phyloP scores from a whole-genome alignment of 2,888 invertebrate species.

The Dromius quadrimaculatus region DNA sequence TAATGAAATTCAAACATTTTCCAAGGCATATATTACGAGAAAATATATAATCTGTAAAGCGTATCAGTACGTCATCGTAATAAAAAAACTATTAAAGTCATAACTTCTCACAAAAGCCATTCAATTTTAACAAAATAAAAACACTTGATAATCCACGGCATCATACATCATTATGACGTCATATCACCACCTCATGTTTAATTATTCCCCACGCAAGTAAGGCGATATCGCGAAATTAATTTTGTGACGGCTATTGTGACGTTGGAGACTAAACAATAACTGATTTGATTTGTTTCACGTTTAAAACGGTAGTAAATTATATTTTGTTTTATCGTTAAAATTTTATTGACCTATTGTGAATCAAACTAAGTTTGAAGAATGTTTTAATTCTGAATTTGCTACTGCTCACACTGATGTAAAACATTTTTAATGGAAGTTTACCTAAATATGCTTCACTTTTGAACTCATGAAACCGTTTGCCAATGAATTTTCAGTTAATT shows the following conservation, averaged over 20 bases:
- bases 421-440: no score
- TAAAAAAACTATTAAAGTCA: constrained; percentile 8
- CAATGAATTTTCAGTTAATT: no score
- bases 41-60: no score
- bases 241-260: constrained; percentile 4
- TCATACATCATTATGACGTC: constrained; percentile 14
- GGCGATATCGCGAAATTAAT: constrained; percentile 3
- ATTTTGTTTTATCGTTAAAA: constrained; percentile 6
- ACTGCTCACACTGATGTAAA: no score
- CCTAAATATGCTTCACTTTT: no score
- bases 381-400: no score
- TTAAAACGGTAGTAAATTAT: constrained; percentile 12
- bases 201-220: constrained; percentile 18
- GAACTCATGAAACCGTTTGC: no score
- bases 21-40: no score
- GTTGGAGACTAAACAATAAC: constrained; percentile 5
- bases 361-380: not conserved
- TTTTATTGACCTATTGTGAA: constrained; percentile 7
- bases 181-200: not conserved
- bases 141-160: constrained; percentile 7
- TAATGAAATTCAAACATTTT: no score
- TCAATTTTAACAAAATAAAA: constrained; percentile 7
- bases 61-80: constrained; percentile 7
- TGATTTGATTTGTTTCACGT: constrained; percentile 7
- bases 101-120: constrained; percentile 7